These are phyloP conservation scores for Leucophenga montana DNA, from an alignment of 2,888 invertebrate genomes.

Conservation along the genomic window DNA sequence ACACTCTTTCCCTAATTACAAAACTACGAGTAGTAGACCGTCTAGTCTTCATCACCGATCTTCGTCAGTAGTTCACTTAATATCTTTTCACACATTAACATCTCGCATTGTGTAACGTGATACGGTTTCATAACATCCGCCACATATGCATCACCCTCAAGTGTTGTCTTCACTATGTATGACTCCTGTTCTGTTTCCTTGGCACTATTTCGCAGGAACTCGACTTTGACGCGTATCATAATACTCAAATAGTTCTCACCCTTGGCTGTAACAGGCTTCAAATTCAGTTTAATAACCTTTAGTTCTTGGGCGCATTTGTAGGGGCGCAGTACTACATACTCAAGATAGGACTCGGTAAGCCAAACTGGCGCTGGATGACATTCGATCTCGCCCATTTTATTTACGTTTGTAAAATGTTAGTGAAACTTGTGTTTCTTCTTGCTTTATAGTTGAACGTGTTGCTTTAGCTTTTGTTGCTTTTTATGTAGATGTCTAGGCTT, in stretches of 20 bases:
- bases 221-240: conserved; percentile 58
- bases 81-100: conserved; percentile 68
- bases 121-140: conserved; percentile 63
- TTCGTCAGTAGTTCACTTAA: conserved; percentile 62
- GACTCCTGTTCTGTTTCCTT: conserved; percentile 49
- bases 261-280: conserved; percentile 63
- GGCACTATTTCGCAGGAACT: conserved; percentile 44
- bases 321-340: conserved; percentile 52
- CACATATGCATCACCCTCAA: conserved; percentile 64
- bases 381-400: conserved; percentile 28
- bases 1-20: too few species aligned
- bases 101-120: conserved; percentile 70
- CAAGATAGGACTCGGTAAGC: conserved; percentile 62
- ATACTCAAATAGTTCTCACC: conserved; percentile 71
- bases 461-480: too few species aligned
- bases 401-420: conserved; percentile 20
- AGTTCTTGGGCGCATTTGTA: conserved; percentile 58
- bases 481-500: too few species aligned
- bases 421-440: neutral
- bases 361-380: conserved; percentile 55
- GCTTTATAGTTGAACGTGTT: too few species aligned
- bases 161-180: conserved; percentile 67
- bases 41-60: conserved; percentile 59
- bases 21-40: too few species aligned
- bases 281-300: conserved; percentile 49